A percentile compares a stretch with the other conserved stretches of the same genome.
These are phyloP conservation scores for Hirtodrosophila trivittata DNA, from an alignment of 2,888 invertebrate genomes.

Conservation along the genomic window DNA sequence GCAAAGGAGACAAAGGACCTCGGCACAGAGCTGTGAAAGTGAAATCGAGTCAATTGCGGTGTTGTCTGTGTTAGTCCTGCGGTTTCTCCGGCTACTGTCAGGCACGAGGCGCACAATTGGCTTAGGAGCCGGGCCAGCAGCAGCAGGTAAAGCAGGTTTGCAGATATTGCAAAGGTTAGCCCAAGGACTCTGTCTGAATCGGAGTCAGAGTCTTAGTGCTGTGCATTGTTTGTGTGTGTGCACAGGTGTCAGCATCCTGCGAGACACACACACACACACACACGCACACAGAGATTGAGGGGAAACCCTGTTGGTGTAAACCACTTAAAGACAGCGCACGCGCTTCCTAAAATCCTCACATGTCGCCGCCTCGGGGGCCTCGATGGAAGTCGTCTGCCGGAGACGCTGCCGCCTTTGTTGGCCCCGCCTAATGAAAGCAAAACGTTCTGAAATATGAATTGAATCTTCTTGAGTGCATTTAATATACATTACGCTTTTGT, in stretches of 20 bases:
- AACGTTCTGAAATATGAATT: conserved; percentile 75
- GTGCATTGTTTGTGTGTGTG: conserved; percentile 47
- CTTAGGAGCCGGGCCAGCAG: conserved; percentile 19
- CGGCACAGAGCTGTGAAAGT: conserved; percentile 48
- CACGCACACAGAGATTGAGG: conserved; percentile 10
- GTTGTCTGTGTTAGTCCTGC: conserved; percentile 68
- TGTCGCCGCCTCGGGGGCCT: conserved; percentile 46
- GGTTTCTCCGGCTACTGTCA: conserved; percentile 42
- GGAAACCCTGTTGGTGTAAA: conserved; percentile 33
- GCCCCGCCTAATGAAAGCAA: conserved; percentile 68
- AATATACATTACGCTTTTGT: conserved; percentile 73
- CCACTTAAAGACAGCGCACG: conserved; percentile 67
- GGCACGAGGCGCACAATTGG: conserved; percentile 36
- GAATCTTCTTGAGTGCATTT: conserved; percentile 76
- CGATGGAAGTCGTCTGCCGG: conserved; percentile 1
- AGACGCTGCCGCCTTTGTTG: conserved; percentile 50
- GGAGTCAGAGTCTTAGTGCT: conserved; percentile 14
- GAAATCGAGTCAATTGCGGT: conserved; percentile 70
- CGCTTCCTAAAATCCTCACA: conserved; percentile 58
- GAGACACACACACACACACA: conserved; percentile 23
- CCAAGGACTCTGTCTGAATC: conserved; percentile 24
- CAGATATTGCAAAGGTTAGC: conserved; percentile 41
- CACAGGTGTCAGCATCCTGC: conserved; percentile 71
- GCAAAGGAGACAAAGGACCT: conserved; percentile 23
- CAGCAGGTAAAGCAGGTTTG: conserved; percentile 26